Conservation (phyloP, 2,797 vertebrate species). For the Ambastaia sidthimunki region DNA sequence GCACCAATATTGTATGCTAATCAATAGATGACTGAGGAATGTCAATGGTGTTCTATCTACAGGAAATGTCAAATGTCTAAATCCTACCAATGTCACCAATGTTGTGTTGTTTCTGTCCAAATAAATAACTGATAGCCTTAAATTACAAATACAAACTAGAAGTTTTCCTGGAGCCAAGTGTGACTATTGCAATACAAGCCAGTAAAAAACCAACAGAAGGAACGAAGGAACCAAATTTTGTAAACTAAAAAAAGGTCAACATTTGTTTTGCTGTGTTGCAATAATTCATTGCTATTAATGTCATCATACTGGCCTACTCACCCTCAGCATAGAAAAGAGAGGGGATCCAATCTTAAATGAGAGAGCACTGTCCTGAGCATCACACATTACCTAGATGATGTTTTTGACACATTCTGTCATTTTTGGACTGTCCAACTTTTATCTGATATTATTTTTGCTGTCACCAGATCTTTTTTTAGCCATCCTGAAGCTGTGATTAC, state of each 20-base stretch:
- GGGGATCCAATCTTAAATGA: too few relatives aligned
- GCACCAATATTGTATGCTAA: conserved; percentile 22
- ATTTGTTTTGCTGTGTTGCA: conserved; percentile 51
- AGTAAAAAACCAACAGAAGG: conserved; percentile 37
- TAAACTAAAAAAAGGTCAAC: conserved; percentile 15
- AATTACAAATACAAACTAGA: conserved; percentile 57
- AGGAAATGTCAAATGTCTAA: conserved; percentile 30
- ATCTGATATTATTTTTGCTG: conserved; percentile 10
- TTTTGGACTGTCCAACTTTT: conserved; percentile 5
- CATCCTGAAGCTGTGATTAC: conserved; percentile 36
- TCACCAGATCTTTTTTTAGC: conserved; percentile 8
- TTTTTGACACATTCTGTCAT: background rate
- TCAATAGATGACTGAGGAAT: conserved; percentile 34
- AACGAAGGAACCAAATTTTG: conserved; percentile 7
- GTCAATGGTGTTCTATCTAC: conserved; percentile 15
- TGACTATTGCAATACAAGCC: conserved; percentile 55
- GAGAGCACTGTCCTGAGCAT: background rate
- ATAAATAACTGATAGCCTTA: conserved; percentile 68
- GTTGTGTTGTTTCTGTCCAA: conserved; percentile 59
- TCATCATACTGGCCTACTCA: conserved; percentile 6
- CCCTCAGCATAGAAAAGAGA: background rate
- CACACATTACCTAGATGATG: conserved; percentile 19
- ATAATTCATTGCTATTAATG: conserved; percentile 37
- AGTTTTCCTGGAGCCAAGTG: conserved; percentile 51
- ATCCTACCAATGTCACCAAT: conserved; percentile 49